A percentile compares a stretch with the other conserved stretches of the same genome.
These are phyloP conservation scores for Zenarchopterus dispar DNA, from an alignment of 2,797 vertebrate genomes.

Conservation along the genomic window DNA sequence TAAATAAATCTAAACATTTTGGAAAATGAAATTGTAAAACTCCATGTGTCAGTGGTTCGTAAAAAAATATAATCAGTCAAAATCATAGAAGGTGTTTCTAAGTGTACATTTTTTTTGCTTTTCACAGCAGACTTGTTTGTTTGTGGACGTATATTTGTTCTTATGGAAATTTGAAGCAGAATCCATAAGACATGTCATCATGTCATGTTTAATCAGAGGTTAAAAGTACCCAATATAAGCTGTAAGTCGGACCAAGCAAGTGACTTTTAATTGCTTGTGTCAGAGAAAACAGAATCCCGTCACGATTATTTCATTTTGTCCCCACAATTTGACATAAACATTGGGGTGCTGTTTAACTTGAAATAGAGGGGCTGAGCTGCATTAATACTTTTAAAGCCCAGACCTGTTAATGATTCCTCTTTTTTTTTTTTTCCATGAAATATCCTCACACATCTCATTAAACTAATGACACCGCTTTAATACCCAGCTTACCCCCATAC, in stretches of 20 bases:
- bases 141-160: no score
- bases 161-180: no score
- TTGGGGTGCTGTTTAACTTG: constrained; percentile 20
- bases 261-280: background rate
- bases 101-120: no score
- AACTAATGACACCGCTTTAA: constrained; percentile 24
- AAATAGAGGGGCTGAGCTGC: constrained; percentile 16
- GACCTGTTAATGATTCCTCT: constrained; percentile 33
- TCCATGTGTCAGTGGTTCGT: no score
- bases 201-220: no score
- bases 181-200: no score
- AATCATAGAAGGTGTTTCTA: no score
- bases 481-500: background rate
- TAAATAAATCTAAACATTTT: no score
- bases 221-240: background rate
- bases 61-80: no score
- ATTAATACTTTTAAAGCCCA: constrained; percentile 32
- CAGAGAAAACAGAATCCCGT: background rate
- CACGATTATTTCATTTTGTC: constrained; percentile 11
- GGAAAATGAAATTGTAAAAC: no score
- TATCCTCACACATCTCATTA: constrained; percentile 24
- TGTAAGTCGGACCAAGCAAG: background rate
- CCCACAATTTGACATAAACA: constrained; percentile 19
- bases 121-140: no score
- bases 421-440: constrained; percentile 11